Base-by-base conservation (phyloP, 2,797 vertebrate genomes). In the Sus cebifrons region DNA sequence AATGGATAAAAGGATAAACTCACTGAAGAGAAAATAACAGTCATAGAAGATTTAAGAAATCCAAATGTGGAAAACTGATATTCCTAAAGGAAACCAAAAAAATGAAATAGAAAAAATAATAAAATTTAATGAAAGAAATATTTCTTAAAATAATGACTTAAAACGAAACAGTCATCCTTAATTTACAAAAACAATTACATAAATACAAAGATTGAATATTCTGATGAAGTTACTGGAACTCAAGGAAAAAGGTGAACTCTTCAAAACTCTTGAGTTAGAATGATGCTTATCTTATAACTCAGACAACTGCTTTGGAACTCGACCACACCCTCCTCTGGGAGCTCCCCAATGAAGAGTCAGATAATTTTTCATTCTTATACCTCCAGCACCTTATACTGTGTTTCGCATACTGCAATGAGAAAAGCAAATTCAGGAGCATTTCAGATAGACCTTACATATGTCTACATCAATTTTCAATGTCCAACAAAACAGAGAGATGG, bases 131-230 rank as follows among this genome's bases (percentile, higher is more conserved):
- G 40, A 71, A 93, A 77, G n/a, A 82, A 77, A 36, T n/a, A 9
- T 83, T 91, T 88, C 44, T 90, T 73, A 62, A 89, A 90, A 79
- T 25, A 86, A 82, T 85, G 9, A 87, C 36, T 27, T 67, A 7
- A 91, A 64, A 58, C 27, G 70, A 87, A 87, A 77, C 4, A 78
- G 20, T 71, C 21, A 68, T 52, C 83, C 12, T 58, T 8, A 74
- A 58, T 64, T 73, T 49, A 83, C 32, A 74, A 74, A 85, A 16
- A 89, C 44, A 86, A 82, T 54, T 65, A 68, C 7, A 78, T 21
- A 86, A 89, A 40, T 52, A n/a, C 67, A 89, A 83, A 67, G 18
- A 93, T n/a, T 10, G 9, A 89, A 77, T 36, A 91, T 65, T 74
- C 17, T 58, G 64, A 6, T 60, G 5, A 79, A 40, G 17, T 67